A percentile compares a stretch with the other conserved stretches of the same genome.
Evolutionary conservation across 1,140 invertebrate genomes (phyloP).

Genomic region (Coenobita brevimanus): DNA sequence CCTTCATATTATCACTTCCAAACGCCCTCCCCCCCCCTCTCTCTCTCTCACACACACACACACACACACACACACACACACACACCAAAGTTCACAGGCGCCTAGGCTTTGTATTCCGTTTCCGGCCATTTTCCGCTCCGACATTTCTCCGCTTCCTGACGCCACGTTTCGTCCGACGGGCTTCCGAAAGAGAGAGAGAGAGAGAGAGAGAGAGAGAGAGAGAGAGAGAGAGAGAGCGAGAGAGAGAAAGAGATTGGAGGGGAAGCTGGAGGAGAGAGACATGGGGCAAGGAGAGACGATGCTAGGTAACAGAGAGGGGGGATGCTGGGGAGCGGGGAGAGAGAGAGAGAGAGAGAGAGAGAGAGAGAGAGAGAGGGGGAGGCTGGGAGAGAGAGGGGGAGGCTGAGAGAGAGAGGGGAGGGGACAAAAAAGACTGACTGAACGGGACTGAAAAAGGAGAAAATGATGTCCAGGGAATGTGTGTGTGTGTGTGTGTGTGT

Average conservation of each 20-base stretch:
- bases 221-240: background rate
- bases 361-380: too few species aligned
- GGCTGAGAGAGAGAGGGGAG: background rate
- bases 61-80: background rate
- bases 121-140: constrained; percentile 29
- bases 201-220: background rate
- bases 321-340: background rate
- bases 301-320: background rate
- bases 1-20: background rate
- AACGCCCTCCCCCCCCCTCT: background rate
- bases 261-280: constrained; percentile 6
- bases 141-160: constrained; percentile 1
- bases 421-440: background rate
- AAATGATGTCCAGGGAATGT: too few species aligned
- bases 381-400: background rate
- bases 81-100: too few species aligned
- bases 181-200: background rate
- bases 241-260: background rate
- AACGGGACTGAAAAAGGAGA: too few species aligned
- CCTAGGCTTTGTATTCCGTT: constrained; percentile 16
- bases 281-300: background rate
- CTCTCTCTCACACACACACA: background rate
- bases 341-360: background rate
- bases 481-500: too few species aligned
- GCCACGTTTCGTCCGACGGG: background rate